phyloP scores from a whole-genome alignment of 2,113 vertebrate genomes.

The Pelecanus crispus region DNA sequence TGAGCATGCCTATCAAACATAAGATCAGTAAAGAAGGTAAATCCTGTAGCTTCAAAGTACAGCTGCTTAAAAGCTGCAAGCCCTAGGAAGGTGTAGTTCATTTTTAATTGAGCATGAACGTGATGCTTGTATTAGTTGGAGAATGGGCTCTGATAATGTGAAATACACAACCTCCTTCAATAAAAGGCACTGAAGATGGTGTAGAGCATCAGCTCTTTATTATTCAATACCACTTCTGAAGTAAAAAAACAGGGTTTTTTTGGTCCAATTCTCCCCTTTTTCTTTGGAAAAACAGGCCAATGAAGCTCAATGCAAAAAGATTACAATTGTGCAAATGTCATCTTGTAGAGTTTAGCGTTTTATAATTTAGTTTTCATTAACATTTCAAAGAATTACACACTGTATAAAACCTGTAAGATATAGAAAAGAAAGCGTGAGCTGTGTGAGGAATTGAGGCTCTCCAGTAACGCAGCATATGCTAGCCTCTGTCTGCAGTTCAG shows the following conservation, averaged over 20 bases:
- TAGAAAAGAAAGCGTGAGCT: background rate
- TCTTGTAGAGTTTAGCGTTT: background rate
- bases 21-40: background rate
- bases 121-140: background rate
- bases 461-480: background rate
- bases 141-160: background rate
- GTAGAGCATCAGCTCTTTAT: background rate
- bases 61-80: background rate
- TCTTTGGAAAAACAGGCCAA: background rate
- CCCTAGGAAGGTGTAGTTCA: background rate
- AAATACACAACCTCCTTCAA: background rate
- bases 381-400: background rate
- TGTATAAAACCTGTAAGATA: background rate
- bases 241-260: background rate
- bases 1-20: background rate
- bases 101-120: background rate
- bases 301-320: background rate
- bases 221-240: background rate
- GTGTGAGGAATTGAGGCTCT: background rate
- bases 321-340: background rate
- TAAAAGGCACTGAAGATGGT: background rate
- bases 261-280: background rate
- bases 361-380: background rate
- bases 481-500: background rate
- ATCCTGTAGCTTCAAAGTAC: background rate